A percentile compares a stretch with the other conserved stretches of the same genome.
Conservation (phyloP, 2,797 vertebrate genomes). For the Schizothorax lantsangensis region DNA sequence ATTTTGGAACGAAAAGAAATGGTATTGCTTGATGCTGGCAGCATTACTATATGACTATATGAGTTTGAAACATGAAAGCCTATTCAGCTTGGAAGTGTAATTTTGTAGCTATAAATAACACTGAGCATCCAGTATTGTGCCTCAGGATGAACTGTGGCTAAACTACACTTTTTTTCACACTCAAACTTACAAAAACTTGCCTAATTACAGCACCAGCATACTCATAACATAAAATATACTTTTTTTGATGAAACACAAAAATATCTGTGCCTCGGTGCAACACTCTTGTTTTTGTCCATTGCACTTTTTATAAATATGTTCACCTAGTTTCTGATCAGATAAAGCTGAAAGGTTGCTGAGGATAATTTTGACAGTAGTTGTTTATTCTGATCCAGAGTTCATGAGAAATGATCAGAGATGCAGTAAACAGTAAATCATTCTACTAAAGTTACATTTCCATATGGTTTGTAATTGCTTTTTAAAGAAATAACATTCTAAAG, state of each 20-base stretch:
- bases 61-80: conserved; percentile 10
- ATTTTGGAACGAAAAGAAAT: conserved; percentile 9
- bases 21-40: background rate
- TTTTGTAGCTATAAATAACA: conserved; percentile 27
- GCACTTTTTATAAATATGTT: conserved; percentile 14
- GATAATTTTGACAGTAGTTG: conserved; percentile 4
- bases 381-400: conserved; percentile 47
- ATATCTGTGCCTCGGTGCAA: background rate
- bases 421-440: conserved; percentile 64
- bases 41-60: conserved; percentile 4
- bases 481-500: conserved; percentile 57
- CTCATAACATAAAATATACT: background rate
- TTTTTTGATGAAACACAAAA: background rate
- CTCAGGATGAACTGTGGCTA: background rate
- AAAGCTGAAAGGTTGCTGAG: conserved; percentile 61
- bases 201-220: conserved; percentile 1
- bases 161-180: background rate
- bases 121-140: background rate
- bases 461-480: conserved; percentile 50
- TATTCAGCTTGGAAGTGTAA: background rate
- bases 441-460: conserved; percentile 45
- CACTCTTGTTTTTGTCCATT: background rate
- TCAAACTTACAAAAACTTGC: background rate
- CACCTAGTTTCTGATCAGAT: conserved; percentile 45
- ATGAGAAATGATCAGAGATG: conserved; percentile 58